phyloP scores from a whole-genome alignment of 2,888 invertebrate genomes.

The Prionchulus punctatus region DNA sequence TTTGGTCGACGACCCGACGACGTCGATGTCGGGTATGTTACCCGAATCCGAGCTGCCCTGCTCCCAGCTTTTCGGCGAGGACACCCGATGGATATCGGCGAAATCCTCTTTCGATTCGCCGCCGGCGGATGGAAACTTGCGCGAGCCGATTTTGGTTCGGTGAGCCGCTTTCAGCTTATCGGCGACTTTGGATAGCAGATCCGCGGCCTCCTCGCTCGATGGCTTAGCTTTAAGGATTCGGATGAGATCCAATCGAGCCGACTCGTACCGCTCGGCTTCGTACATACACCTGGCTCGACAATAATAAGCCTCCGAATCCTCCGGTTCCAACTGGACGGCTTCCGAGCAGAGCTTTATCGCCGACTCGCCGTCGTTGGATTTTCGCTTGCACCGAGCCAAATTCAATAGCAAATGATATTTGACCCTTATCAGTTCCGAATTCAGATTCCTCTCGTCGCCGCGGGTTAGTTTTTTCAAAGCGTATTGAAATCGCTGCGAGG shows the following conservation, averaged over 20 bases:
- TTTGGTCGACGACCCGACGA: too few species aligned
- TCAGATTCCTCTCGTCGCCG: slow-evolving; percentile 46
- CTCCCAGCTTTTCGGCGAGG: background rate
- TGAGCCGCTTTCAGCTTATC: background rate
- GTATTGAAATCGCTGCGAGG: slow-evolving; percentile 81
- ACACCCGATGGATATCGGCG: too few species aligned
- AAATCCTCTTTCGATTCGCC: too few species aligned
- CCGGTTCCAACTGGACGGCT: background rate
- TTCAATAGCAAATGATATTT: slow-evolving; percentile 74
- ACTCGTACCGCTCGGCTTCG: background rate
- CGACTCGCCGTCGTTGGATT: background rate
- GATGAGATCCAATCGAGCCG: background rate
- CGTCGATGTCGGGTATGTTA: slow-evolving; percentile 1
- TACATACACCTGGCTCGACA: background rate
- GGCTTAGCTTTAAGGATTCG: background rate
- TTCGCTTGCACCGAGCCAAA: slow-evolving; percentile 71
- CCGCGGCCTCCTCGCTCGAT: background rate
- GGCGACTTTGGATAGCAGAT: background rate
- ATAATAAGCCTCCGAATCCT: background rate
- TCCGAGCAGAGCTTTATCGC: background rate
- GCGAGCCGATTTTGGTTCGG: background rate
- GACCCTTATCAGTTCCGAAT: slow-evolving; percentile 62
- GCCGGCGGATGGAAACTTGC: too few species aligned
- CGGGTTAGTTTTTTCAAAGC: slow-evolving; percentile 82
- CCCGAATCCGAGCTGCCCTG: slow-evolving; percentile 1